phyloP scores from a whole-genome alignment of 2,797 vertebrate species.

The Dicrostonyx torquatus region DNA sequence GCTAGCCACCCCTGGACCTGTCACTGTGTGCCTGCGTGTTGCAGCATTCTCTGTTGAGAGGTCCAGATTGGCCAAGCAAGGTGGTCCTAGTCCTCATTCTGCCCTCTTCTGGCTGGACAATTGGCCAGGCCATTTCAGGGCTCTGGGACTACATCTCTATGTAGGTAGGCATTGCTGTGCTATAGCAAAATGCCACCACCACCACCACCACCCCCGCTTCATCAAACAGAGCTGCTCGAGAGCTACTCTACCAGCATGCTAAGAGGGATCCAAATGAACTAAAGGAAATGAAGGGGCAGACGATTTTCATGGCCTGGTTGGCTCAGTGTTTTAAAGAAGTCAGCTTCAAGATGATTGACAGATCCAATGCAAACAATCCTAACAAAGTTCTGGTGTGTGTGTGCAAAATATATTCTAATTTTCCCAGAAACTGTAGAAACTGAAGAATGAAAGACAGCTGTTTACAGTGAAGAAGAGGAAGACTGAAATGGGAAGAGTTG shows the following conservation, averaged over 20 bases:
- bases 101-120: neutral
- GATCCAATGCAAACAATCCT: neutral
- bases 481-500: neutral
- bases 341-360: neutral
- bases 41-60: neutral
- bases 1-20: neutral
- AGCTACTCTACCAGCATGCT: neutral
- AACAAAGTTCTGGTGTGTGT: neutral
- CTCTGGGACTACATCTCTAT: neutral
- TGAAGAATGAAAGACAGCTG: neutral
- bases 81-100: neutral
- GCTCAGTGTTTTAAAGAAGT: slow-evolving; percentile 9
- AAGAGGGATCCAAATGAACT: slow-evolving; percentile 18
- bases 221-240: neutral
- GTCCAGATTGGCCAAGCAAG: neutral
- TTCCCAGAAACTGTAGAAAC: neutral
- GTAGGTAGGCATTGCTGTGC: neutral
- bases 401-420: neutral
- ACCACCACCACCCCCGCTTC: neutral
- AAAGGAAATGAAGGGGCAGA: neutral
- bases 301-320: neutral
- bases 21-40: neutral
- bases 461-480: neutral
- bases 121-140: neutral
- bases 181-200: neutral